Evolutionary conservation across 2,113 vertebrate genomes (phyloP).

Genomic region (Psilopogon haemacephalus): DNA sequence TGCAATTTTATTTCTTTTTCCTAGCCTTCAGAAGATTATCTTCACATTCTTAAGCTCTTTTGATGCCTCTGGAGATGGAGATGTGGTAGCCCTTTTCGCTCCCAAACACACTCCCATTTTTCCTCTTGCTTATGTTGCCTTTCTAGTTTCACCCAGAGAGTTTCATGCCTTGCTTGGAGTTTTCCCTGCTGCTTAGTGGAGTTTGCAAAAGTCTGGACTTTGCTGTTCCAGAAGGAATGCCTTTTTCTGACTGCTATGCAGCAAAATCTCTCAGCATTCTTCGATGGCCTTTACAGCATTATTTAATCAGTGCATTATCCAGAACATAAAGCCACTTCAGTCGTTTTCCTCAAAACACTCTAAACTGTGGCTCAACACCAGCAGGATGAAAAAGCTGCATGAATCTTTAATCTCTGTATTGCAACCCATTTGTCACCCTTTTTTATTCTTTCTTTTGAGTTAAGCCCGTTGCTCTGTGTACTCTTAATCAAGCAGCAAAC

Average conservation of each 20-base stretch:
- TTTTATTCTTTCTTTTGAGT: background rate
- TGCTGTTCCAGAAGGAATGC: background rate
- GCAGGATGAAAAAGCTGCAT: background rate
- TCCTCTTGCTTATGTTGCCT: background rate
- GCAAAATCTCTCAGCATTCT: background rate
- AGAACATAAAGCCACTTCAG: background rate
- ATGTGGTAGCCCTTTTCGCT: fast-evolving
- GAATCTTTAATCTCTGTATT: background rate
- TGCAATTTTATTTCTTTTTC: fast-evolving
- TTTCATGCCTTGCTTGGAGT: background rate
- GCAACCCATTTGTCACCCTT: background rate
- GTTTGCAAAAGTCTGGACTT: background rate
- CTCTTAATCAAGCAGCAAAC: background rate
- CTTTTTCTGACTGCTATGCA: background rate
- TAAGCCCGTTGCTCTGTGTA: background rate
- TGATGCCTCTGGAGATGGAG: no score
- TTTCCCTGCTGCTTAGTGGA: background rate
- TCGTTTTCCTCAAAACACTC: background rate
- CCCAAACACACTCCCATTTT: background rate
- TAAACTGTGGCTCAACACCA: background rate
- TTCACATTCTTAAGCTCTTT: background rate
- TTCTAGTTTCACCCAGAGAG: background rate
- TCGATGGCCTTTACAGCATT: background rate
- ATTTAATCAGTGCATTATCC: conserved; percentile 22
- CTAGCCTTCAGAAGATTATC: background rate